These are phyloP conservation scores for Caenorhabditis elegans DNA, from an alignment of 1,140 invertebrate species.

Conservation along the genomic window DNA sequence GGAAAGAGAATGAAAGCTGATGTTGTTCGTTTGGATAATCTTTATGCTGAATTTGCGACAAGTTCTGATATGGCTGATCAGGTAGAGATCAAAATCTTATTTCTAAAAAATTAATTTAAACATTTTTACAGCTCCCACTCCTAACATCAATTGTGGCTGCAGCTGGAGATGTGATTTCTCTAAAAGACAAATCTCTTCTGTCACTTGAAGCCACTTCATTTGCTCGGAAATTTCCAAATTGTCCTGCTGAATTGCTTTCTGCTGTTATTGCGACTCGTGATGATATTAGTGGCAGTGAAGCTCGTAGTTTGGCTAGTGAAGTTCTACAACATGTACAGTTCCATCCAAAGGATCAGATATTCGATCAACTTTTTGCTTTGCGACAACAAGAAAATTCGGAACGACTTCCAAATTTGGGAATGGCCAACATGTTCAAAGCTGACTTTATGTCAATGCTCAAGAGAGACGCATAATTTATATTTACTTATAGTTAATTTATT, in stretches of 20 bases:
- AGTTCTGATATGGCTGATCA: constrained; percentile 27
- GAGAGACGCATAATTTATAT: neutral
- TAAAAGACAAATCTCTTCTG: constrained; percentile 45
- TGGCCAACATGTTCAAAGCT: constrained; percentile 28
- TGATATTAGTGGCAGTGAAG: constrained; percentile 45
- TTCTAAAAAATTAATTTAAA: neutral
- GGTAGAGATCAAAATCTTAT: neutral
- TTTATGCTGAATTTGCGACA: neutral
- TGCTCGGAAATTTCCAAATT: constrained; percentile 47
- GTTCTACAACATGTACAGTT: constrained; percentile 39
- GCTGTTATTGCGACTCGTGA: constrained; percentile 39
- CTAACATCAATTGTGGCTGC: constrained; percentile 34
- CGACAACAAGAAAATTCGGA: neutral
- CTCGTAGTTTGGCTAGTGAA: constrained; percentile 40
- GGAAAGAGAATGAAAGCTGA: constrained; percentile 37
- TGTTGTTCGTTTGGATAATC: constrained; percentile 32
- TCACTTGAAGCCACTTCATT: constrained; percentile 46
- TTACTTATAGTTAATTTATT: no score
- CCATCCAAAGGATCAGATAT: constrained; percentile 35
- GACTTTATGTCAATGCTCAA: neutral
- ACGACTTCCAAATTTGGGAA: constrained; percentile 26
- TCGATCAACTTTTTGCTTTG: constrained; percentile 9
- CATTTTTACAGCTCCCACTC: constrained; percentile 20
- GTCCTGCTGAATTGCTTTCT: constrained; percentile 42
- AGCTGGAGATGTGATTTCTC: constrained; percentile 40